Base-by-base conservation (phyloP, 1,140 invertebrate species). In the Whitmania pigra region DNA sequence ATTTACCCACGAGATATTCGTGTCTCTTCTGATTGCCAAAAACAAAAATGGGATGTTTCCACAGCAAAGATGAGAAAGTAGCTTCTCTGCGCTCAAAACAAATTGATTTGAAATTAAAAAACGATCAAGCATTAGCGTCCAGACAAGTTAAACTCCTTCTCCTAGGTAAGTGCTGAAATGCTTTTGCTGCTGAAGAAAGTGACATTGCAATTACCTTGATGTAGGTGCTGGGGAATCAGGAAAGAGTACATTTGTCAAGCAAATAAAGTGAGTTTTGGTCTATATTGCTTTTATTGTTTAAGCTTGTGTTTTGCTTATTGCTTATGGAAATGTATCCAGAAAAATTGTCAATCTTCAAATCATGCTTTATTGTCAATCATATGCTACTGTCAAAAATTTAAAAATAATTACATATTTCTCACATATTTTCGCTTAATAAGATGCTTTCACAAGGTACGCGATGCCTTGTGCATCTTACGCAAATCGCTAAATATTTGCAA, bases 231-330 rank as follows among this genome's bases (percentile, higher is more conserved):
- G 83, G 15, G 83, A 84, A 75, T 81, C 81, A 25, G 83, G 83
- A 0, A 84, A 84, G 82, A 97, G 93, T 79, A 99, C 96, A 75
- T 98, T 99, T 83, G 96, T 99, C 77, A 99, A 99, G 86, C 97
- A 99, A 86, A 99, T 99, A 96, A 89, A 94, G 69, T 70, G 20
- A 53, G 69, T 63, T 63, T 63, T 63, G 22, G 29, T 25, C 11
- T 63, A n/a, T 25, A 25, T 63, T 11, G 13, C 29, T 17, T 25
- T 13, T 63, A 7, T 11, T 25, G 20, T 2, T n/a, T 57, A 57
- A 57, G 20, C 25, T 57, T 57, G 54, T 57, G 5, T 7, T 22
- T 25, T 63, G 9, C 57, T 63, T 25, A 20, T 13, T n/a, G 57
- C 15, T 63, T 63, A 25, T 63, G 6, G 9, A 63, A 63, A 17